phyloP scores from a whole-genome alignment of 2,797 vertebrate genomes.

The Lepidocolaptes lacrymiger region DNA sequence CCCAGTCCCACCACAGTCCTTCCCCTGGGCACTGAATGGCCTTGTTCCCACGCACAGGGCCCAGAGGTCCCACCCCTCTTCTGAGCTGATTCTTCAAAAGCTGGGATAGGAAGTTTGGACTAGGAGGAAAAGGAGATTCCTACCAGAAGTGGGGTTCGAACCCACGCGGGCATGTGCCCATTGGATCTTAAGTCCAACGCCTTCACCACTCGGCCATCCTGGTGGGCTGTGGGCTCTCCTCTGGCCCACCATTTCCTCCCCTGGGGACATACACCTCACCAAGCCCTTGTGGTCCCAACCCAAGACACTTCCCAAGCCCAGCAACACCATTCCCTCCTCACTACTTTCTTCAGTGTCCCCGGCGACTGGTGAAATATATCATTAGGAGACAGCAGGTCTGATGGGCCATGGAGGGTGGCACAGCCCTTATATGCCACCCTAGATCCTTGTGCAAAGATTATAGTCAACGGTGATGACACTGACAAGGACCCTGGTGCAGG shows the following conservation, averaged over 20 bases:
- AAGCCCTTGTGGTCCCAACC: rapidly evolving
- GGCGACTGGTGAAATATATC: not conserved
- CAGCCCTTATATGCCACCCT: not conserved
- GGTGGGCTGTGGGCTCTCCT: not conserved
- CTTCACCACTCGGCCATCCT: slow-evolving; percentile 74
- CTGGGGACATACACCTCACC: not conserved
- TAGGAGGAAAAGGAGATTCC: not conserved
- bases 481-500: not conserved
- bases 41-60: not conserved
- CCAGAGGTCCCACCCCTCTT: not conserved
- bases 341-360: not conserved
- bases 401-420: not conserved
- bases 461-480: not conserved
- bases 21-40: rapidly evolving
- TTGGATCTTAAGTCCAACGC: slow-evolving; percentile 74
- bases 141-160: slow-evolving; percentile 76
- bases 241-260: not conserved
- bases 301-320: not conserved
- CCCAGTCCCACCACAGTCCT: not conserved
- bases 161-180: slow-evolving; percentile 61
- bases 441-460: not conserved
- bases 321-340: not conserved
- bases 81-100: not conserved
- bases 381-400: not conserved
- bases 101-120: not conserved